A percentile compares a stretch with the other conserved stretches of the same genome.
These are phyloP conservation scores for Malaclemys terrapin DNA, from an alignment of 2,113 vertebrate species.

Conservation along the genomic window DNA sequence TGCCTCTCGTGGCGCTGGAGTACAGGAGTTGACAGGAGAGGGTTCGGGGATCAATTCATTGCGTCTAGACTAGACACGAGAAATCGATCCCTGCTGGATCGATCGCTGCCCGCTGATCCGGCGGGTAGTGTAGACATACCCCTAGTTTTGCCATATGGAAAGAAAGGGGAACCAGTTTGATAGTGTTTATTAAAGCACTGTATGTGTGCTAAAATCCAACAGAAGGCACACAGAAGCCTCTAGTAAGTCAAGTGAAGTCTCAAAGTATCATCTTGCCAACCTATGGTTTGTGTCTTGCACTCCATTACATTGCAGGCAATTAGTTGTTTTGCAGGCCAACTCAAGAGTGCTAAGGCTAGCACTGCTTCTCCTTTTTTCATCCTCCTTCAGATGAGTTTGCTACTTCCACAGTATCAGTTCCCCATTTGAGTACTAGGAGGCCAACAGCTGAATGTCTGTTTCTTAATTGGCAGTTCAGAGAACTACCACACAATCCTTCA, in stretches of 20 bases:
- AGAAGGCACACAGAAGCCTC: background rate
- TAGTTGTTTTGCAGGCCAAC: background rate
- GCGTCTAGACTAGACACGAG: too few species aligned
- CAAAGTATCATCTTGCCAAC: background rate
- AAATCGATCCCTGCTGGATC: too few species aligned
- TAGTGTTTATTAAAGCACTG: background rate
- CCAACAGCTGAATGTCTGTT: background rate
- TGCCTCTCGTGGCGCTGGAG: too few species aligned
- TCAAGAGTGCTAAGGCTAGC: background rate
- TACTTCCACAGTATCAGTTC: background rate
- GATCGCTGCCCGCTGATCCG: too few species aligned
- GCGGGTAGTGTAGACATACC: too few species aligned
- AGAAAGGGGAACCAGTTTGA: background rate
- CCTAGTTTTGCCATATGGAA: background rate
- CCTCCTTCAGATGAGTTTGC: background rate
- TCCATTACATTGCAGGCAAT: background rate
- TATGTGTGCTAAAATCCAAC: background rate
- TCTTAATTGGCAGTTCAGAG: background rate
- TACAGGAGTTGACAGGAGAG: too few species aligned
- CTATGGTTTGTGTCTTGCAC: background rate
- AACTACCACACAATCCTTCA: background rate
- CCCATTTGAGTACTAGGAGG: background rate
- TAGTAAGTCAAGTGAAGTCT: background rate
- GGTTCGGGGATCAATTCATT: too few species aligned
- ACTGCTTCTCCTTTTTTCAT: background rate